These are phyloP conservation scores for Metalampra italica DNA, from an alignment of 2,888 invertebrate species.

Conservation along the genomic window DNA sequence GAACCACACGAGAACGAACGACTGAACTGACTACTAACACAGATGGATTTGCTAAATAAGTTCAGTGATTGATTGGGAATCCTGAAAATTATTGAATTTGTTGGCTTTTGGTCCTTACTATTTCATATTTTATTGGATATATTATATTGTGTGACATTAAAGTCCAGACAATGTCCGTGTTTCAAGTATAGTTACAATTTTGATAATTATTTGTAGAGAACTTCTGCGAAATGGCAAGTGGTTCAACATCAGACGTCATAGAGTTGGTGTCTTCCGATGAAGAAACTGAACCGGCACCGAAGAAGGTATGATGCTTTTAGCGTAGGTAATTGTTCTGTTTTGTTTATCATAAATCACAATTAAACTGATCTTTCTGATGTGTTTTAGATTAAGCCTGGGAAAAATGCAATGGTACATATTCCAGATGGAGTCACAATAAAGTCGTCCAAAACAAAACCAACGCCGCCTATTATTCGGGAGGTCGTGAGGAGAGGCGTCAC, in stretches of 20 bases:
- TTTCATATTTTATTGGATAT: neutral
- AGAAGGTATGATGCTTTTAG: conserved; percentile 40
- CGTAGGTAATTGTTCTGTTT: neutral
- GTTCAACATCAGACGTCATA: conserved; percentile 48
- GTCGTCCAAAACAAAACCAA: conserved; percentile 19
- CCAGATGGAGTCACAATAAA: conserved; percentile 52
- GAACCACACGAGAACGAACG: no score
- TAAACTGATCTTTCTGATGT: neutral
- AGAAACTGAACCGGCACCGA: conserved; percentile 54
- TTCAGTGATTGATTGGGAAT: no score
- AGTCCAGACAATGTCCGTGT: neutral
- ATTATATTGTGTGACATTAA: neutral
- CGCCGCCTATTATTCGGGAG: conserved; percentile 19
- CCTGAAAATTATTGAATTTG: no score
- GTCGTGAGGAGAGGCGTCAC: conserved; percentile 27
- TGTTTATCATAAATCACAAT: neutral
- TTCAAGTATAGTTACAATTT: neutral
- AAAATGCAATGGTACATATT: conserved; percentile 67
- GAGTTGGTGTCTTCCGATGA: conserved; percentile 71
- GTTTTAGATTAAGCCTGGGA: conserved; percentile 25
- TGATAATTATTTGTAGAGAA: neutral
- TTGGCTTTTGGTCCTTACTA: no score
- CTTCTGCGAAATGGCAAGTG: conserved; percentile 10
- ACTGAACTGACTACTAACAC: no score
- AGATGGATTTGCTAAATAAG: no score